Conservation (phyloP, 2,888 invertebrate genomes). For the Mesopsocus fuscifrons region DNA sequence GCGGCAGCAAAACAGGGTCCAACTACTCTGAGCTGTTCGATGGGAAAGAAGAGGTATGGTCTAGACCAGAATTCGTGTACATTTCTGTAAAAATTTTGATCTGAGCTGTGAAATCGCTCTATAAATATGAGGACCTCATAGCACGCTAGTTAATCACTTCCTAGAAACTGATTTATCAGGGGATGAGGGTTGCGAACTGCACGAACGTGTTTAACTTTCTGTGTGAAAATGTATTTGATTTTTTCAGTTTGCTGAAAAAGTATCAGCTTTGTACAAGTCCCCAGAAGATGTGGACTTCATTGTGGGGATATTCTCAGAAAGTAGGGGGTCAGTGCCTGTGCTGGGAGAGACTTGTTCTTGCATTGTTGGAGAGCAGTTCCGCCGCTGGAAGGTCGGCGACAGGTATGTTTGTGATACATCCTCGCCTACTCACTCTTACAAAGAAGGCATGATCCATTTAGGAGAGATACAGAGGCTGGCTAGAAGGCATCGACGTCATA, state of each 20-base stretch:
- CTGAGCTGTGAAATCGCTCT: no score
- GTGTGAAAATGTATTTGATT: neutral
- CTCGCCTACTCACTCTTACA: constrained; percentile 5
- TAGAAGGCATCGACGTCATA: no score
- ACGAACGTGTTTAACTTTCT: neutral
- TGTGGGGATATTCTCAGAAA: constrained; percentile 55
- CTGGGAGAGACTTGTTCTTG: constrained; percentile 61
- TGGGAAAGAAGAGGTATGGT: no score
- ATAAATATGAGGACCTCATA: no score
- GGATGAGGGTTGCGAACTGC: constrained; percentile 32
- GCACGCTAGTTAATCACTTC: no score
- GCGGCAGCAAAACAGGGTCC: no score
- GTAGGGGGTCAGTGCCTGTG: constrained; percentile 33
- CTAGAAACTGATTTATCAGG: no score
- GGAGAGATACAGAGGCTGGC: no score
- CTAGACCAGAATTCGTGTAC: no score
- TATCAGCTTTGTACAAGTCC: no score
- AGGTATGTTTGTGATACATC: constrained; percentile 63
- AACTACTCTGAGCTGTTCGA: no score
- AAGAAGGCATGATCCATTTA: neutral
- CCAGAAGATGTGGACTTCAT: constrained; percentile 52
- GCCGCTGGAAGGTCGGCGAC: constrained; percentile 49
- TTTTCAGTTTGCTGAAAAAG: neutral
- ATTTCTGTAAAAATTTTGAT: no score
- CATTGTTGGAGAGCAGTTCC: constrained; percentile 56